A percentile compares a stretch with the other conserved stretches of the same genome.
Conservation (phyloP, 2,888 invertebrate genomes). For the Archips xylosteana region DNA sequence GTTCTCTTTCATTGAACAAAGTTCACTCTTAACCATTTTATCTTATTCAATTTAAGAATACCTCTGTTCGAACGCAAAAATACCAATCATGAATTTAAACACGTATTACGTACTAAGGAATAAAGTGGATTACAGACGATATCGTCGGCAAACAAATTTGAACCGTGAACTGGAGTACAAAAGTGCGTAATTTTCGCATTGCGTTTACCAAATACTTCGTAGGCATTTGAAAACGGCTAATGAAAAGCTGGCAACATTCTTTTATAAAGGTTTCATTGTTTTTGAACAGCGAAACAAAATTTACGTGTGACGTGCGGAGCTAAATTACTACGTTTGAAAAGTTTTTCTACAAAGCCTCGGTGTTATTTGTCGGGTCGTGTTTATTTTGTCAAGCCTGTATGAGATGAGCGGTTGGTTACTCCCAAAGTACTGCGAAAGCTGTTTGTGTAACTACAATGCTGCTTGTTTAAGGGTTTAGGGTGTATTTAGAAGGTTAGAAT, state of each 20-base stretch:
- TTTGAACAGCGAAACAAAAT: slow-evolving; percentile 33
- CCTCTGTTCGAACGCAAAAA: slow-evolving; percentile 28
- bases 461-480: slow-evolving; percentile 1
- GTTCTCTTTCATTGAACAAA: not conserved
- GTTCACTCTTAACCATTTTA: slow-evolving; percentile 5
- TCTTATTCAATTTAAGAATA: slow-evolving; percentile 36
- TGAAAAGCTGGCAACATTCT: slow-evolving; percentile 36
- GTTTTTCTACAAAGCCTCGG: slow-evolving; percentile 16
- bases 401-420: slow-evolving; percentile 4
- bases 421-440: not conserved
- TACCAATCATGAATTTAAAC: slow-evolving; percentile 38
- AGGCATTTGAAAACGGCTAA: slow-evolving; percentile 33
- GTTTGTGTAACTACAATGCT: slow-evolving; percentile 9
- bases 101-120: slow-evolving; percentile 24
- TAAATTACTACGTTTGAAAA: slow-evolving; percentile 38
- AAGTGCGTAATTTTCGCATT: slow-evolving; percentile 15
- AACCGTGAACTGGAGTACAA: slow-evolving; percentile 11
- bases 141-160: slow-evolving; percentile 16
- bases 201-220: slow-evolving; percentile 27
- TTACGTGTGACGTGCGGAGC: slow-evolving; percentile 26
- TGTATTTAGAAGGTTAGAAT: not conserved
- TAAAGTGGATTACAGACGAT: slow-evolving; percentile 29
- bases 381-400: slow-evolving; percentile 29
- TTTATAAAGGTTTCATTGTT: slow-evolving; percentile 37
- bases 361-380: slow-evolving; percentile 23